phyloP scores from a whole-genome alignment of 23 tunicate genomes.

The Trididemnum nubilum region DNA sequence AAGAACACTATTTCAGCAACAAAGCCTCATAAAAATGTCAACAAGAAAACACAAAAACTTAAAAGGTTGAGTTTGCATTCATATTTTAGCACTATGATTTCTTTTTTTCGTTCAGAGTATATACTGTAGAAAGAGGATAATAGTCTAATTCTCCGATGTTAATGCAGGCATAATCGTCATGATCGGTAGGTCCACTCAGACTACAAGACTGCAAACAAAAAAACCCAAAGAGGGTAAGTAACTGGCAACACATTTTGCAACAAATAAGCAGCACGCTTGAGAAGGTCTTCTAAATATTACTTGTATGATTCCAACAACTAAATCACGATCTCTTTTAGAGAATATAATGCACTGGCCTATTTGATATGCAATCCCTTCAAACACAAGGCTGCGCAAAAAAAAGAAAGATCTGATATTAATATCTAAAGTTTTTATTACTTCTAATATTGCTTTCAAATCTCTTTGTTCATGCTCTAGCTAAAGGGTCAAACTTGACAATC shows the following conservation, averaged over 20 bases:
- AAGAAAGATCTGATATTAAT: background rate
- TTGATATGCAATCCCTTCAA: background rate
- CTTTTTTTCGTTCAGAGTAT: background rate
- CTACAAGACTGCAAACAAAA: background rate
- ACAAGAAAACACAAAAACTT: background rate
- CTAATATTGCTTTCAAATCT: conserved; percentile 53
- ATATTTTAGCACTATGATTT: background rate
- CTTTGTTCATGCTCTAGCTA: conserved; percentile 41
- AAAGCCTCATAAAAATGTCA: background rate
- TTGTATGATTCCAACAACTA: background rate
- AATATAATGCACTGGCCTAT: background rate
- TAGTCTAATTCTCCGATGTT: background rate
- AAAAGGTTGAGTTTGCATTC: background rate
- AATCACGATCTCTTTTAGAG: background rate
- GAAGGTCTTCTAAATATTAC: background rate
- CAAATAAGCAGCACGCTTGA: background rate
- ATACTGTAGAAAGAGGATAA: background rate
- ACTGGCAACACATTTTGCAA: background rate
- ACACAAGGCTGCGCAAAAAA: background rate
- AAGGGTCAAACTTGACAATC: conserved; percentile 53
- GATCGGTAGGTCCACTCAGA: background rate
- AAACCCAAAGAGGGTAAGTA: background rate
- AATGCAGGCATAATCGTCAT: background rate
- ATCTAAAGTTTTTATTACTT: conserved; percentile 28
- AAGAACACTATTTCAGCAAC: background rate